These are phyloP conservation scores for Creontiades dilutus DNA, from an alignment of 2,888 invertebrate genomes.

Conservation along the genomic window DNA sequence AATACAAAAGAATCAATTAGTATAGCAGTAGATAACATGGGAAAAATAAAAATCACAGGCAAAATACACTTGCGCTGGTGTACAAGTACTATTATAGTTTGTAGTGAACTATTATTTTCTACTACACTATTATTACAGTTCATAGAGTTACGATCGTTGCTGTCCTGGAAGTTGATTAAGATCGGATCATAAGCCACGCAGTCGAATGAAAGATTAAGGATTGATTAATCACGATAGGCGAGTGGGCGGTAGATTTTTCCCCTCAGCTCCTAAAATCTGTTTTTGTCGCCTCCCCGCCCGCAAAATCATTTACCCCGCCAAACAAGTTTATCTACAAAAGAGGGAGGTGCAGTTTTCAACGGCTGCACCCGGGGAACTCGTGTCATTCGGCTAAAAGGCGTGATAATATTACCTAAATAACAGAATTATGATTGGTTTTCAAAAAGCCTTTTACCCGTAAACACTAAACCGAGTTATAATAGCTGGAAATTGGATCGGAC, in stretches of 20 bases:
- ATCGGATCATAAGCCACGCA: not conserved
- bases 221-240: not conserved
- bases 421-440: constrained; percentile 38
- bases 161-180: too few relatives aligned
- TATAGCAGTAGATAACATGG: too few relatives aligned
- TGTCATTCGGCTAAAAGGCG: not conserved
- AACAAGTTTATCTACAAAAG: constrained; percentile 1
- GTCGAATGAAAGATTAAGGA: not conserved
- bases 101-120: too few relatives aligned
- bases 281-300: not conserved
- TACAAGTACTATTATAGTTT: too few relatives aligned
- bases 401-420: constrained; percentile 49
- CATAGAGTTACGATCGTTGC: too few relatives aligned
- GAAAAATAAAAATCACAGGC: too few relatives aligned
- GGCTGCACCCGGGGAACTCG: too few relatives aligned
- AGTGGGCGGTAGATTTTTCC: not conserved
- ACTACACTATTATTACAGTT: too few relatives aligned
- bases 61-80: too few relatives aligned
- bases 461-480: constrained; percentile 42
- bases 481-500: constrained; percentile 43
- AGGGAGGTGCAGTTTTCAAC: not conserved
- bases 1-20: too few relatives aligned
- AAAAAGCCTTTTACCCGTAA: constrained; percentile 43
- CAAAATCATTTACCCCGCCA: not conserved
- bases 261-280: not conserved